Conservation (phyloP, 2,113 vertebrate genomes). For the Malurus alboscapulatus region DNA sequence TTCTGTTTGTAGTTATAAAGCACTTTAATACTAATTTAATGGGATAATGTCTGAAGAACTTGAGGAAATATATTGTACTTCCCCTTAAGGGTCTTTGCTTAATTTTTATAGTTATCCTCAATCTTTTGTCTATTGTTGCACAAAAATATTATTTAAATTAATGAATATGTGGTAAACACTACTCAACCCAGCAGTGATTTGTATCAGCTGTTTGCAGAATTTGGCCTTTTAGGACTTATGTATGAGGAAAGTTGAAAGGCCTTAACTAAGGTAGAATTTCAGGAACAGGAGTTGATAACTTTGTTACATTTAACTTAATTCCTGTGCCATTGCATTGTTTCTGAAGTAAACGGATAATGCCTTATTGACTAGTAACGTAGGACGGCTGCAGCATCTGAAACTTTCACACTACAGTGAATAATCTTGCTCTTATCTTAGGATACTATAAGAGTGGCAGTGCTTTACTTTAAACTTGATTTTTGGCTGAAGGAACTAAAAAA, state of each 20-base stretch:
- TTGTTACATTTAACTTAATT: background rate
- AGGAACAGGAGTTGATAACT: background rate
- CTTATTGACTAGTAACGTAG: background rate
- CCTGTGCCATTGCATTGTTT: slow-evolving; percentile 27
- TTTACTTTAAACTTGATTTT: background rate
- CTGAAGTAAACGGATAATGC: slow-evolving; percentile 14
- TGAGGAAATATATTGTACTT: slow-evolving; percentile 45
- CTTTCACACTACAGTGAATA: slow-evolving; percentile 41
- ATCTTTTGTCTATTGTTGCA: slow-evolving; percentile 2
- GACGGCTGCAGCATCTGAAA: slow-evolving; percentile 31
- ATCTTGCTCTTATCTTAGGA: slow-evolving; percentile 35
- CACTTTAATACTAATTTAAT: slow-evolving; percentile 58
- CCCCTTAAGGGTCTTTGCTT: background rate
- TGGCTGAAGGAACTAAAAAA: background rate
- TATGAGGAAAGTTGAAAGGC: background rate
- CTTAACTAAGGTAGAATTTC: background rate
- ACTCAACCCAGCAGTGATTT: background rate
- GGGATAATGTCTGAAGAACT: background rate
- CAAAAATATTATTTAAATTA: slow-evolving; percentile 27
- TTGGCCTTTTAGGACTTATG: background rate
- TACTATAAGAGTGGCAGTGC: slow-evolving; percentile 21
- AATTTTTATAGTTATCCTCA: background rate
- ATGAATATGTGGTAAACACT: slow-evolving; percentile 17
- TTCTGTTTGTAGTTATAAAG: slow-evolving; percentile 21
- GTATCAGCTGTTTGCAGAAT: background rate